Conservation (phyloP, 2,888 invertebrate species). For the Danaus chrysippus region DNA sequence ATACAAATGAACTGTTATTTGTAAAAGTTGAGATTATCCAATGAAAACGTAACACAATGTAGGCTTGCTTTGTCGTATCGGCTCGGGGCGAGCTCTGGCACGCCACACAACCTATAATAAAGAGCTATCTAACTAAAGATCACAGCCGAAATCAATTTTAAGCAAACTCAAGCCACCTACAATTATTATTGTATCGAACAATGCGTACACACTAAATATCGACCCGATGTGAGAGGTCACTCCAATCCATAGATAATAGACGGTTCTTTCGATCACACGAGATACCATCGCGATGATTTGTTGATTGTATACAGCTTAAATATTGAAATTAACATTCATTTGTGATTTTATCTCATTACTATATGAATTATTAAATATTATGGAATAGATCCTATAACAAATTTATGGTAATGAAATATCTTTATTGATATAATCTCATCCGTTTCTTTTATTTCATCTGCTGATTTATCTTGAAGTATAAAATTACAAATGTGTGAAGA, state of each 20-base stretch:
- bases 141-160: conserved; percentile 76
- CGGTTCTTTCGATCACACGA: conserved; percentile 68
- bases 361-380: conserved; percentile 37
- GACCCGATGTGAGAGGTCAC: conserved; percentile 70
- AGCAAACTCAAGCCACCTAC: conserved; percentile 75
- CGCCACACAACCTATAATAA: conserved; percentile 57
- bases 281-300: conserved; percentile 75
- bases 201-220: conserved; percentile 58
- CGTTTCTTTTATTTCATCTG: not conserved
- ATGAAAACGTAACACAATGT: not conserved
- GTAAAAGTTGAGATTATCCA: conserved; percentile 1
- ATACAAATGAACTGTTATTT: conserved; percentile 3
- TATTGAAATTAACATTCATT: conserved; percentile 76
- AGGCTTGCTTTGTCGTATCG: not conserved
- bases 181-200: conserved; percentile 71
- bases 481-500: conserved; percentile 1
- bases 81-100: conserved; percentile 11
- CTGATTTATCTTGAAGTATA: not conserved
- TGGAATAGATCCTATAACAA: conserved; percentile 6
- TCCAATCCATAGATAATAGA: conserved; percentile 58
- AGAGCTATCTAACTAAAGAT: conserved; percentile 59
- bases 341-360: conserved; percentile 49
- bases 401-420: conserved; percentile 1
- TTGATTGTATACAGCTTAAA: conserved; percentile 71
- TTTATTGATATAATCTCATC: not conserved